Evolutionary conservation across 1,140 invertebrate species (phyloP), one percentile per base, ranked within the genome.

Genomic region (Psix sp.): DNA sequence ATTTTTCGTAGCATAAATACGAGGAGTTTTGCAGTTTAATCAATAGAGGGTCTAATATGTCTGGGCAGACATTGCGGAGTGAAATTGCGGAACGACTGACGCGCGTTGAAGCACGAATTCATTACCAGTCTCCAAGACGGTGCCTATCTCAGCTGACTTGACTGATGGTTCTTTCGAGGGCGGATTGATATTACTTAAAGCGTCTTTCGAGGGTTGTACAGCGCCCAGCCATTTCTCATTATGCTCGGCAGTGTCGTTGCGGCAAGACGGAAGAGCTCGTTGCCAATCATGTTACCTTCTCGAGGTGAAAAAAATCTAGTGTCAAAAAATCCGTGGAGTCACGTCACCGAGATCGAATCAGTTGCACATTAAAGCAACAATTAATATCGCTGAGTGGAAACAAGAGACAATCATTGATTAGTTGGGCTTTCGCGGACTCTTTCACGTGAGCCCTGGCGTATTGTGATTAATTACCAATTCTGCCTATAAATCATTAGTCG

Each of bases 111-210:
- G 70, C 62, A 70, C 75, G 67, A 77, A 77, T 74, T 77, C 75
- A 77, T 77, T 77, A 74, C 66, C 48, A 74, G 70, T 73, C 63
- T 71, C 60, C 59, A 59, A 70, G 71, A 62, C 60, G 49, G 62
- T 62, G 63, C 71, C 67, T 72, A 76, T 67, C 63, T 67, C 62
- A 52, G 49, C 52, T 49, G 66, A 68, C 63, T 75, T 79, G 74
- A 79, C 74, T 76, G 75, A 79, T 80, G 75, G 73, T 77, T 79
- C 71, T 77, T 80, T 77, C 72, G 59, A 77, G 62, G 57, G 60
- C 59, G 59, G 65, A 71, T 75, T 67, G 75, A 77, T 78, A 79
- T 80, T 77, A 75, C 76, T 77, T 76, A 77, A 79, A 67, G 26
- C 63, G 68, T 72, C 75, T 65, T 71, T 57, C 71, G 57, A 76